Conservation (phyloP, 2,888 invertebrate genomes). For the Drosophila fulvimacula region DNA sequence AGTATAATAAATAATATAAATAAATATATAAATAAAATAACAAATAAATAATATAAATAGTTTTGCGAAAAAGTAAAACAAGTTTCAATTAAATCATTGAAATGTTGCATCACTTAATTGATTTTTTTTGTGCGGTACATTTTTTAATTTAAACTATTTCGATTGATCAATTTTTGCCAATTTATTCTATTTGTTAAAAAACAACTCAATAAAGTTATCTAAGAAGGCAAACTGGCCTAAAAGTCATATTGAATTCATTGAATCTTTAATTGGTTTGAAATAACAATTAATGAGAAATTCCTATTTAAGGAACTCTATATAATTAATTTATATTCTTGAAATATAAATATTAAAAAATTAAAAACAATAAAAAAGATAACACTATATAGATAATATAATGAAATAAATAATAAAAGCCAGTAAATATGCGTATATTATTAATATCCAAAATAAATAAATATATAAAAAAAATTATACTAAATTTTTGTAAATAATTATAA, state of each 20-base stretch:
- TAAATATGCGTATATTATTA: neutral
- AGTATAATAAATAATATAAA: neutral
- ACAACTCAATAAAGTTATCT: neutral
- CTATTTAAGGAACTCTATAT: neutral
- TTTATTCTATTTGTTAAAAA: neutral
- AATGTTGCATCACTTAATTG: neutral
- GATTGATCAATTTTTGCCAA: conserved; percentile 7
- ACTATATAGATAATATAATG: no score
- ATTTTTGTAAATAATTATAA: neutral
- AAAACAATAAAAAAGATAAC: no score
- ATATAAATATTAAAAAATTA: no score
- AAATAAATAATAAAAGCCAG: neutral
- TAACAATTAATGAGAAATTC: neutral
- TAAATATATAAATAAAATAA: no score
- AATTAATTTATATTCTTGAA: neutral
- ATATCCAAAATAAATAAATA: neutral
- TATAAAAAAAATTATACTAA: neutral
- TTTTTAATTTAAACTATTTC: conserved; percentile 1
- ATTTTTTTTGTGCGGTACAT: neutral
- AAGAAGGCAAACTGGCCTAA: neutral
- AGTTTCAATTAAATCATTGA: neutral
- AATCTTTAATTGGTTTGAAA: no score
- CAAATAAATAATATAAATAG: neutral
- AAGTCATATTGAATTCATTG: neutral
- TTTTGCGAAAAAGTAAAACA: neutral